These are phyloP conservation scores for Drosophila borborema DNA, from an alignment of 2,888 invertebrate species.

Conservation along the genomic window DNA sequence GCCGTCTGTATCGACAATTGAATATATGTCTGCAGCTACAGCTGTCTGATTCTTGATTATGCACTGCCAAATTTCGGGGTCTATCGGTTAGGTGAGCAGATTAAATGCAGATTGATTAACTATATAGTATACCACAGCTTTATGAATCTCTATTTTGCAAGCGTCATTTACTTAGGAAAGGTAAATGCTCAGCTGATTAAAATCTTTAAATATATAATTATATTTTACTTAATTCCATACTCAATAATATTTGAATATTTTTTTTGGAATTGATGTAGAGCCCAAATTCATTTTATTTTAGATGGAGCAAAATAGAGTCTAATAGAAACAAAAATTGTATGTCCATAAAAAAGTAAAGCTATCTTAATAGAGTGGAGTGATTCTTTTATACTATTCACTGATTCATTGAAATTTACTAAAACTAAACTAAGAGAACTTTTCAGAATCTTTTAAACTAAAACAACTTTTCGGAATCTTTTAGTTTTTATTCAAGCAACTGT, in stretches of 20 bases:
- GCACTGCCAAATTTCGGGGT: background rate
- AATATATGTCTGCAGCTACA: slow-evolving; percentile 28
- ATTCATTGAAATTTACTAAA: no score
- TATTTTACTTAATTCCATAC: no score
- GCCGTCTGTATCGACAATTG: slow-evolving; percentile 17
- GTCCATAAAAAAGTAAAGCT: background rate
- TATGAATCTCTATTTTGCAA: no score
- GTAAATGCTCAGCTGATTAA: no score
- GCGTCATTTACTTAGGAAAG: no score
- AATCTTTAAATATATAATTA: no score
- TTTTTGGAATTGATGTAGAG: no score
- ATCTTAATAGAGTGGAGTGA: background rate
- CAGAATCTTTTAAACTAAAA: no score
- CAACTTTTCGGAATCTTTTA: background rate
- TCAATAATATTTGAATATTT: no score
- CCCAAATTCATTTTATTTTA: background rate
- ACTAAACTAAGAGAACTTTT: no score
- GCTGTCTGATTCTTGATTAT: slow-evolving; percentile 14
- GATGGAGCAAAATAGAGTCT: background rate
- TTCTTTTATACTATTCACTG: no score
- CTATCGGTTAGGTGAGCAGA: background rate
- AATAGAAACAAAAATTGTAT: background rate
- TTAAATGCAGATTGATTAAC: background rate
- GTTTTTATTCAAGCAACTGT: background rate
- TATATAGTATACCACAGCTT: background rate